Conservation (phyloP, 2,888 invertebrate genomes). For the Punctoribates punctum region DNA sequence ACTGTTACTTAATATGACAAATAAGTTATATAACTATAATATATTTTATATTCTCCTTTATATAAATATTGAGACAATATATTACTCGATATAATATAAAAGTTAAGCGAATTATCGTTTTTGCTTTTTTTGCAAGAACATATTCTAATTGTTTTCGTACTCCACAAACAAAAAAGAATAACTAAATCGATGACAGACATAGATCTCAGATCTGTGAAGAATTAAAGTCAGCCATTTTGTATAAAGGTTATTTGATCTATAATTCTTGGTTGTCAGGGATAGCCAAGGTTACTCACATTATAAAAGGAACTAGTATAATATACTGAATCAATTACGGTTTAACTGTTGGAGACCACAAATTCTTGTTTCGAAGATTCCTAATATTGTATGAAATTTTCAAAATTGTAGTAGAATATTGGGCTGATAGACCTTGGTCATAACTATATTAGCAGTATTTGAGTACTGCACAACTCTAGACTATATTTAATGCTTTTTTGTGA, state of each 20-base stretch:
- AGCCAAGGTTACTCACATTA: no score
- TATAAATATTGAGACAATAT: neutral
- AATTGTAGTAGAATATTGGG: no score
- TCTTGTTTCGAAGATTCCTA: no score
- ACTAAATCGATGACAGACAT: neutral
- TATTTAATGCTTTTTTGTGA: slow-evolving; percentile 8
- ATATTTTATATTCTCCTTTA: slow-evolving; percentile 11
- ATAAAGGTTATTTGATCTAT: no score
- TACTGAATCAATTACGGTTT: neutral
- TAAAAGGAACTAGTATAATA: no score
- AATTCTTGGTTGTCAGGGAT: no score
- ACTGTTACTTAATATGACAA: neutral
- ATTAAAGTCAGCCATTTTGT: no score
- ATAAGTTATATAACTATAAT: neutral
- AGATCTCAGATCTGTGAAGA: slow-evolving; percentile 6
- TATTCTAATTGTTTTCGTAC: neutral
- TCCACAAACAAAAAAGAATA: neutral
- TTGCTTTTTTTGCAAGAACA: neutral
- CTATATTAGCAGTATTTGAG: neutral
- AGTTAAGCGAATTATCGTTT: neutral
- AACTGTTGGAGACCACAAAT: no score
- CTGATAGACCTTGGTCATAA: no score
- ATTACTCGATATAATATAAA: neutral
- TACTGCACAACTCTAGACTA: neutral
- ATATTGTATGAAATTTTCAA: no score